Evolutionary conservation across 2,888 invertebrate genomes (phyloP).

Genomic region (Cynaeus angustus): DNA sequence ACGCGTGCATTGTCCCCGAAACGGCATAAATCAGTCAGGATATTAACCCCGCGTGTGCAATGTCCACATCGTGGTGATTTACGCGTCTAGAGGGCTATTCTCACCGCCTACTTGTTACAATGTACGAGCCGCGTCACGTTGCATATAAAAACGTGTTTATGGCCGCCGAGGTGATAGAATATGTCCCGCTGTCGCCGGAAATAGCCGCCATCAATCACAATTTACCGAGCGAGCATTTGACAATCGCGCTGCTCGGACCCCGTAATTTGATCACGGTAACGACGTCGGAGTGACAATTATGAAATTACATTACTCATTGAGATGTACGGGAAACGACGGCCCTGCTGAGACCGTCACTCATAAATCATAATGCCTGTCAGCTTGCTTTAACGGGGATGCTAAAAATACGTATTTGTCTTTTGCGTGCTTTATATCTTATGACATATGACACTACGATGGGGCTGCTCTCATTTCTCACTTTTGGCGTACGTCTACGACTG

Average conservation of each 20-base stretch:
- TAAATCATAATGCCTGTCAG: slow-evolving; percentile 69
- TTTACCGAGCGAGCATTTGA: slow-evolving; percentile 63
- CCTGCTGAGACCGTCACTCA: slow-evolving; percentile 65
- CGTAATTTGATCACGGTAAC: slow-evolving; percentile 68
- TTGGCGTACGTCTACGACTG: slow-evolving; percentile 3
- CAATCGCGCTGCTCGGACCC: slow-evolving; percentile 60
- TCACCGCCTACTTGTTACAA: slow-evolving; percentile 69
- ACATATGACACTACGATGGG: slow-evolving; percentile 61
- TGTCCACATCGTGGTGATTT: slow-evolving; percentile 70
- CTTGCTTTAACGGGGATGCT: slow-evolving; percentile 63
- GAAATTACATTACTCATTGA: slow-evolving; percentile 71
- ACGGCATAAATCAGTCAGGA: slow-evolving; percentile 68
- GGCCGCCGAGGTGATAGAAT: slow-evolving; percentile 68
- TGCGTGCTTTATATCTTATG: slow-evolving; percentile 65
- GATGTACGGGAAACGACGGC: slow-evolving; percentile 67
- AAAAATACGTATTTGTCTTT: slow-evolving; percentile 69
- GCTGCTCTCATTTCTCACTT: slow-evolving; percentile 23
- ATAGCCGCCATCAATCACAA: slow-evolving; percentile 70
- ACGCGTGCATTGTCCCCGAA: slow-evolving; percentile 56
- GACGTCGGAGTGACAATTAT: slow-evolving; percentile 70
- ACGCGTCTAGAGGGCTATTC: slow-evolving; percentile 70
- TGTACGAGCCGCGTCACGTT: slow-evolving; percentile 66
- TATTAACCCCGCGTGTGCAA: slow-evolving; percentile 71
- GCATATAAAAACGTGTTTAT: slow-evolving; percentile 71
- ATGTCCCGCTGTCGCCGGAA: slow-evolving; percentile 68